phyloP scores from a whole-genome alignment of 2,888 invertebrate genomes.

The Tetanocera ferruginea region DNA sequence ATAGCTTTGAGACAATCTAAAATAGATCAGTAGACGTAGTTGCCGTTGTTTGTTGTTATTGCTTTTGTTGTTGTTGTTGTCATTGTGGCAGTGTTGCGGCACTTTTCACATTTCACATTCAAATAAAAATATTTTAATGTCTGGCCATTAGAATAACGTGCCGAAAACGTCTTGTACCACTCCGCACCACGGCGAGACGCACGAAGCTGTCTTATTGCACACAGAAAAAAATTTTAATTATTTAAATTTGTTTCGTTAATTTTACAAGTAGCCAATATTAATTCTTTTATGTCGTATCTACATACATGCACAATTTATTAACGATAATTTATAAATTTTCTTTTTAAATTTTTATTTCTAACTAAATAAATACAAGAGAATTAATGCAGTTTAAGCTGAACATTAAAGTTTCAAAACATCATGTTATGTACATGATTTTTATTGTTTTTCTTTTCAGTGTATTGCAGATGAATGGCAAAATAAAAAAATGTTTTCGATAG shows the following conservation, averaged over 20 bases:
- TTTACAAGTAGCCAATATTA: no score
- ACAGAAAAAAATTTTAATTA: neutral
- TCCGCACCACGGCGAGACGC: conserved; percentile 55
- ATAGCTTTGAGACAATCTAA: conserved; percentile 30
- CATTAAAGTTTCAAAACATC: no score
- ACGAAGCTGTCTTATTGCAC: neutral
- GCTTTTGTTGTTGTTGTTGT: conserved; percentile 32
- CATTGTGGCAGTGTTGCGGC: conserved; percentile 8
- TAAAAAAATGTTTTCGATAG: no score
- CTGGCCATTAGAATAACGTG: conserved; percentile 32
- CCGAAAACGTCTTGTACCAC: conserved; percentile 43
- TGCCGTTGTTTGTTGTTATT: neutral
- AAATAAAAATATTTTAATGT: conserved; percentile 35
- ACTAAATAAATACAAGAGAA: no score
- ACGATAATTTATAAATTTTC: no score
- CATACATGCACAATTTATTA: no score
- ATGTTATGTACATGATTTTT: no score
- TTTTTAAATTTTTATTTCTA: no score
- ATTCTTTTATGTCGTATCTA: no score
- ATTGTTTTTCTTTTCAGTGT: no score
- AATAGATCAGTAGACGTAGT: conserved; percentile 34
- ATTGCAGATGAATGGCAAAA: no score
- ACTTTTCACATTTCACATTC: conserved; percentile 29
- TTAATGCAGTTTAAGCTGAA: no score
- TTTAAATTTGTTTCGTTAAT: neutral